Evolutionary conservation across 2,888 invertebrate genomes (phyloP).

Genomic region (Himalopsyche japonica): DNA sequence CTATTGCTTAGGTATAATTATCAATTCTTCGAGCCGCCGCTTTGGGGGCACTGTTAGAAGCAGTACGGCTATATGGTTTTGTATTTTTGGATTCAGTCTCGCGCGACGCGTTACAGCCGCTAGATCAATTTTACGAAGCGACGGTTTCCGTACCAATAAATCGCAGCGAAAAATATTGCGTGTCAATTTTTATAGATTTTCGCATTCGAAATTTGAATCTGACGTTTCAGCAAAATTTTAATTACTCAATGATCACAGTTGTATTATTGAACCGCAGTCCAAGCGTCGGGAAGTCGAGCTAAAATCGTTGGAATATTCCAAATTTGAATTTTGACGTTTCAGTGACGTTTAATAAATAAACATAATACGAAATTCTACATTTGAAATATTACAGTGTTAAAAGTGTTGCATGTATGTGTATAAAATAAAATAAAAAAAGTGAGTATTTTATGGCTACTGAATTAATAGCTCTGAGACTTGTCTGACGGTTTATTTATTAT

Average conservation of each 20-base stretch:
- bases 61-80: slow-evolving; percentile 11
- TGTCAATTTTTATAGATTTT: background rate
- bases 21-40: background rate
- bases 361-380: background rate
- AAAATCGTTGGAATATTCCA: background rate
- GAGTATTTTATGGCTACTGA: background rate
- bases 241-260: background rate
- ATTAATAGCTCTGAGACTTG: background rate
- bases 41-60: background rate
- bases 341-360: slow-evolving; percentile 13
- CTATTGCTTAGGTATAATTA: too few species aligned
- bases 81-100: slow-evolving; percentile 15
- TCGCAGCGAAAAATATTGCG: background rate
- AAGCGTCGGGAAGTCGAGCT: background rate
- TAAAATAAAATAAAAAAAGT: background rate
- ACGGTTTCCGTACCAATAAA: background rate
- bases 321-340: background rate
- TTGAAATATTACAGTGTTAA: background rate
- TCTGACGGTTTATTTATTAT: background rate
- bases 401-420: background rate
- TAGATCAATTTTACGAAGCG: background rate
- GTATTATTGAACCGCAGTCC: background rate
- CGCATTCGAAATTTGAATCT: slow-evolving; percentile 18
- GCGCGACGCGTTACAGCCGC: slow-evolving; percentile 13
- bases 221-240: slow-evolving; percentile 8